Percentiles rank a stretch among this genome's conserved stretches.
phyloP scores from a whole-genome alignment of 2,113 vertebrate species.

The Isichthys henryi region DNA sequence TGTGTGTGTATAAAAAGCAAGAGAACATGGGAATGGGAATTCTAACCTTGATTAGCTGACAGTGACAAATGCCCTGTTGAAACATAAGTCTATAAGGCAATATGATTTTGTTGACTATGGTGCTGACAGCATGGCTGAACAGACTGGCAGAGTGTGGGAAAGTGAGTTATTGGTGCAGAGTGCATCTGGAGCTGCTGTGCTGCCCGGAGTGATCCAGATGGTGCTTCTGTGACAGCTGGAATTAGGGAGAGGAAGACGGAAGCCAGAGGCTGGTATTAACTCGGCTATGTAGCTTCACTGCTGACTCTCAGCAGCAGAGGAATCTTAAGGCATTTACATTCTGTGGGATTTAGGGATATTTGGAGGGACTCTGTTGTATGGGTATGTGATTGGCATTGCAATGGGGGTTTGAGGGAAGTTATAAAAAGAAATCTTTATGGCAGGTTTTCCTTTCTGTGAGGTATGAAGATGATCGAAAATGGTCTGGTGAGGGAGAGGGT shows the following conservation, averaged over 20 bases:
- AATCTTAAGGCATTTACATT: not conserved
- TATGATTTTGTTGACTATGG: not conserved
- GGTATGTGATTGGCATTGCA: not conserved
- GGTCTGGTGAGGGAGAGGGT: not conserved
- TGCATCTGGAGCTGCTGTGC: not conserved
- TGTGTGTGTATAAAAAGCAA: not conserved
- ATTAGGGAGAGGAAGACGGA: not conserved
- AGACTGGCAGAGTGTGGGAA: not conserved
- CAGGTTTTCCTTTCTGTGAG: not conserved
- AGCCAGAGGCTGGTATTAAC: not conserved
- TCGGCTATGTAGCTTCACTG: not conserved
- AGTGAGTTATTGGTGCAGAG: not conserved
- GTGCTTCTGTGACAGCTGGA: not conserved
- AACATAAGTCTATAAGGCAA: not conserved
- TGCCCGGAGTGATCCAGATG: not conserved
- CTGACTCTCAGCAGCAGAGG: not conserved
- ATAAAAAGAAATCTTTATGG: not conserved
- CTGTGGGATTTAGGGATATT: not conserved
- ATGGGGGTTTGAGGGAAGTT: not conserved
- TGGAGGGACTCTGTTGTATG: not conserved
- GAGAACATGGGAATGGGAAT: not conserved
- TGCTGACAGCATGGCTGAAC: not conserved
- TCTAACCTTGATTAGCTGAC: not conserved
- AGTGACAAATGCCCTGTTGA: not conserved
- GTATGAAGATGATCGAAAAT: not conserved